phyloP scores from a whole-genome alignment of 2,797 vertebrate genomes.

The Tenualosa ilisha region DNA sequence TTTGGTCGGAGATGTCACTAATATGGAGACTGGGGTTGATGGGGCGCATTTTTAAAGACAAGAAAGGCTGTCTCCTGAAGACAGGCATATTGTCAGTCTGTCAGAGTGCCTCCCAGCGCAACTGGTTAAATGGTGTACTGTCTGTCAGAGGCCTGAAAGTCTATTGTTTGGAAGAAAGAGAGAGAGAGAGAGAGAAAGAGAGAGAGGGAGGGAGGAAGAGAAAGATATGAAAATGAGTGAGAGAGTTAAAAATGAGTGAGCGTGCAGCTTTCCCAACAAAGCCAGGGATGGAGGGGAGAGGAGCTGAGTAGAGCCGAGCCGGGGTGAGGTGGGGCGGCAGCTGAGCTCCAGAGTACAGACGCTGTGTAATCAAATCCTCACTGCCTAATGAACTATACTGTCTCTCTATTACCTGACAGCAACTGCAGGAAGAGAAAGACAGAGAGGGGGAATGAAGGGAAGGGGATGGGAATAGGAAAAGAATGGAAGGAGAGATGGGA shows the following conservation, averaged over 20 bases:
- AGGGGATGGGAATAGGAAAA: constrained; percentile 25
- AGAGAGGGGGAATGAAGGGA: not conserved
- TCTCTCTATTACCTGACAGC: constrained; percentile 53
- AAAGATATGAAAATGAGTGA: not conserved
- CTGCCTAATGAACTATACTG: constrained; percentile 53
- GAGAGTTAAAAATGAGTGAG: not conserved
- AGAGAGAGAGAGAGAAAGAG: not conserved
- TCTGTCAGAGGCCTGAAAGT: constrained; percentile 15
- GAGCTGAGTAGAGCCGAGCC: not conserved
- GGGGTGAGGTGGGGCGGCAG: not conserved
- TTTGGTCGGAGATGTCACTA: not conserved
- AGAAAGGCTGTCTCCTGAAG: not conserved
- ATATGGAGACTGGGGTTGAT: not conserved
- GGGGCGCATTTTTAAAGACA: not conserved
- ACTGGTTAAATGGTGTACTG: not conserved
- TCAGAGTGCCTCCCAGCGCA: not conserved
- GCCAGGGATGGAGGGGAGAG: not conserved
- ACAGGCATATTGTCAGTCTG: not conserved
- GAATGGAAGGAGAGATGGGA: constrained; percentile 13
- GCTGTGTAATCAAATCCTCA: constrained; percentile 53
- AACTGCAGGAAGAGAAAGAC: not conserved
- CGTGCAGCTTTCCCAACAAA: constrained; percentile 5
- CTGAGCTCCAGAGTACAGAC: not conserved
- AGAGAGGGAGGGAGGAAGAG: not conserved
- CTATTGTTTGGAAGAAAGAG: not conserved